Percentiles rank a stretch among this genome's conserved stretches.
Conservation (phyloP, 2,888 invertebrate genomes). For the Hydropsyche betteni region DNA sequence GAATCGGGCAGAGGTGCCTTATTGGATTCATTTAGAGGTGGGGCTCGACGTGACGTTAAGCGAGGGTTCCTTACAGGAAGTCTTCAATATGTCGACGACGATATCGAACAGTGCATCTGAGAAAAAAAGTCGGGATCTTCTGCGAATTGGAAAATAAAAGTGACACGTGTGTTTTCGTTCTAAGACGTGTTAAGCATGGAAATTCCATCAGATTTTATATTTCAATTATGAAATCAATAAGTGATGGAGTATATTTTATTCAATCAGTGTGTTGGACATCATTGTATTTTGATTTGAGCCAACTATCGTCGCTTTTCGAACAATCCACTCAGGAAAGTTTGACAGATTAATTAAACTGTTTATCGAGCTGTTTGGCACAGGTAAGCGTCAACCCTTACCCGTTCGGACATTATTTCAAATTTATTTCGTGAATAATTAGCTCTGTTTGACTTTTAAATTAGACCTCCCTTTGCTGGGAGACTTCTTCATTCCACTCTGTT, state of each 20-base stretch:
- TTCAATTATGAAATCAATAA: too few species aligned
- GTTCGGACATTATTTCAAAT: slow-evolving; percentile 24
- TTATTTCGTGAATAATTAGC: slow-evolving; percentile 24
- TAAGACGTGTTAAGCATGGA: too few species aligned
- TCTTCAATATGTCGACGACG: slow-evolving; percentile 34
- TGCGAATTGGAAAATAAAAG: neutral
- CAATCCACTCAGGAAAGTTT: slow-evolving; percentile 37
- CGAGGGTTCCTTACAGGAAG: slow-evolving; percentile 43
- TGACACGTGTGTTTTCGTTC: too few species aligned
- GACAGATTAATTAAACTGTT: slow-evolving; percentile 48
- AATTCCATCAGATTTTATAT: too few species aligned
- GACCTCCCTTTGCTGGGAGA: neutral
- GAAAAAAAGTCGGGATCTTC: neutral
- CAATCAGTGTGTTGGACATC: neutral
- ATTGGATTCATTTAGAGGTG: slow-evolving; percentile 51
- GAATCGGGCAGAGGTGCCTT: slow-evolving; percentile 39
- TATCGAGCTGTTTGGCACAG: slow-evolving; percentile 41
- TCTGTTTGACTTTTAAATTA: slow-evolving; percentile 28
- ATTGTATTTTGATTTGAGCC: neutral
- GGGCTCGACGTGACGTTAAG: slow-evolving; percentile 43
- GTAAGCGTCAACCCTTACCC: neutral
- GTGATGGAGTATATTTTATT: too few species aligned
- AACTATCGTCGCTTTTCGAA: neutral
- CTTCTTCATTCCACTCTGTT: too few species aligned
- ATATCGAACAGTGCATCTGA: slow-evolving; percentile 14